Evolutionary conservation across 30 jellyfish, hydroid and myxozoan species (phyloP), one percentile per base, ranked within the genome.

Genomic region (Pseudorhiza aurosa): DNA sequence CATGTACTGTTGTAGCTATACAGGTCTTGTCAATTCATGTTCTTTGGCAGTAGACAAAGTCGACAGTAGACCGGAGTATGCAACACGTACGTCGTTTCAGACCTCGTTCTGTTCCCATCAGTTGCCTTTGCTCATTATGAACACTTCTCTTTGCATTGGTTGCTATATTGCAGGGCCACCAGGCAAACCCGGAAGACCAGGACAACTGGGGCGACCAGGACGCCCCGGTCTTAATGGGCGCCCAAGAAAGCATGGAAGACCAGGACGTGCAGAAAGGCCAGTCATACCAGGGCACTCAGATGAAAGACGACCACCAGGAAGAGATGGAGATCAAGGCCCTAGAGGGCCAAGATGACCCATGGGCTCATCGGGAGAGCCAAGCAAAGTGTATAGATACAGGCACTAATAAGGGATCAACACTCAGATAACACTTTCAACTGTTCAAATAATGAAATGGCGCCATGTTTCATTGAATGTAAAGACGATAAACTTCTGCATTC

Each of bases 111-210:
- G n/a, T n/a, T n/a, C n/a, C n/a, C n/a, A n/a, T n/a, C n/a, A n/a
- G n/a, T n/a, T n/a, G n/a, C n/a, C n/a, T n/a, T n/a, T n/a, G n/a
- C n/a, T n/a, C n/a, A n/a, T n/a, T n/a, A n/a, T n/a, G n/a, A n/a
- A n/a, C n/a, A n/a, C n/a, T n/a, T n/a, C n/a, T n/a, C n/a, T n/a
- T n/a, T n/a, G n/a, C n/a, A n/a, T n/a, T n/a, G n/a, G n/a, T n/a
- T n/a, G n/a, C n/a, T n/a, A n/a, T n/a, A n/a, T 39, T 39, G 50
- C 15, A 29, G 83, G 83, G 8, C 70, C 59, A 70, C 43, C 29
- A 70, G 83, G 83, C 65, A 46, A 50, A 19, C 83, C 83, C 22
- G 83, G 83, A n/a, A 42, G 70, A 44, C 67, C 33, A 44, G 83
- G 83, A 24, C 53, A 60, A 62, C 76, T 12, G 31, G 76, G 76